phyloP scores from a whole-genome alignment of 2,797 vertebrate genomes.

The Scyliorhinus canicula region DNA sequence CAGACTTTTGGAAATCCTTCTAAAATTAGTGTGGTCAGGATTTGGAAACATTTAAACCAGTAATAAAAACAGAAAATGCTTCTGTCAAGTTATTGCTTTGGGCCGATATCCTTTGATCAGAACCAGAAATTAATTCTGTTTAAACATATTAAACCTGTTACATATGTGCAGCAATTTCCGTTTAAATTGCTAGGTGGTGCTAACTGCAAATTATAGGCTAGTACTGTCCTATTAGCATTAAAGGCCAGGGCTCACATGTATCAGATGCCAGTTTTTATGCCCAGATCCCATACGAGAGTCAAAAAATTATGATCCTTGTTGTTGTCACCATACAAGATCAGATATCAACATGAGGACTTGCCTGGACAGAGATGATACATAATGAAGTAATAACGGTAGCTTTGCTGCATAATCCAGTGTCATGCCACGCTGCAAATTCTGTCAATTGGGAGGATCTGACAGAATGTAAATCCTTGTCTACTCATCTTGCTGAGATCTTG shows the following conservation, averaged over 20 bases:
- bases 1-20: neutral
- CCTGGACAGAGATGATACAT: neutral
- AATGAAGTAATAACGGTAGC: neutral
- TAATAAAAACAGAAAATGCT: neutral
- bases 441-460: neutral
- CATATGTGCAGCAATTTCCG: neutral
- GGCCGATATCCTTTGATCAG: neutral
- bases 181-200: neutral
- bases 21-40: neutral
- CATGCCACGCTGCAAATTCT: neutral
- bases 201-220: neutral
- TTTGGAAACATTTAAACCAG: neutral
- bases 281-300: neutral
- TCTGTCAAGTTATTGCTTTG: neutral
- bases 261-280: neutral
- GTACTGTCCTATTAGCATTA: neutral
- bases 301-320: neutral
- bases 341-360: neutral
- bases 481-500: neutral
- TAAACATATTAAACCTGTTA: neutral
- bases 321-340: neutral
- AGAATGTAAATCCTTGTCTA: neutral
- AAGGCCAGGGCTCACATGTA: neutral
- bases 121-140: neutral
- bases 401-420: neutral